Conservation (phyloP, 2,888 invertebrate genomes). For the Xestoiulus laeticollis region DNA sequence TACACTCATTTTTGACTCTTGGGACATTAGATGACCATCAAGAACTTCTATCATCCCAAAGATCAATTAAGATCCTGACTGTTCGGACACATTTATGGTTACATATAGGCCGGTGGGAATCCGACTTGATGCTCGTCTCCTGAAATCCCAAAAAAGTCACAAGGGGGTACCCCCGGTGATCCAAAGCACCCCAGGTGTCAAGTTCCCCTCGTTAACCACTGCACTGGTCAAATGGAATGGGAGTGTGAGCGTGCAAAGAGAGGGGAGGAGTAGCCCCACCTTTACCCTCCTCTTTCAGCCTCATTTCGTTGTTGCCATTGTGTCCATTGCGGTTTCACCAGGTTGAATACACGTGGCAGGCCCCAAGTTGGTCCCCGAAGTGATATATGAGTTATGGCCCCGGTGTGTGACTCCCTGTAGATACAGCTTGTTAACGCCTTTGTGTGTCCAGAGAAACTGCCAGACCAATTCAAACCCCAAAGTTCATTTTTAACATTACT, state of each 20-base stretch:
- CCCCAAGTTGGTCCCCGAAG: neutral
- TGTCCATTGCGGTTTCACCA: constrained; percentile 38
- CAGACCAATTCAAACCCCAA: neutral
- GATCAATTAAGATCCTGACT: neutral
- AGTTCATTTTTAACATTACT: neutral
- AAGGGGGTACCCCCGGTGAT: neutral
- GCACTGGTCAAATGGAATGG: constrained; percentile 43
- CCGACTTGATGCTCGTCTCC: neutral
- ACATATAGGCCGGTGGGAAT: constrained; percentile 19
- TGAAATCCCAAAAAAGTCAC: neutral
- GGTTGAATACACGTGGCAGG: constrained; percentile 45
- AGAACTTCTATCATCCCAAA: neutral
- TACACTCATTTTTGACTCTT: neutral
- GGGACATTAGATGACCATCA: neutral
- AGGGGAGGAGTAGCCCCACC: constrained; percentile 44
- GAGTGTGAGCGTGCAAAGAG: constrained; percentile 40
- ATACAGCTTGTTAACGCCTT: constrained; percentile 47
- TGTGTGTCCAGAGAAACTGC: constrained; percentile 4
- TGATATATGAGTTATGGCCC: constrained; percentile 45
- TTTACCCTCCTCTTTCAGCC: constrained; percentile 44
- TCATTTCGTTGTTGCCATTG: constrained; percentile 47
- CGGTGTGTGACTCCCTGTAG: constrained; percentile 48
- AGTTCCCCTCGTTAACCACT: constrained; percentile 36
- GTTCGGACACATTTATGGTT: neutral
- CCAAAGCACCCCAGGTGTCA: neutral